phyloP scores from a whole-genome alignment of 92 coral and sea anemone species.

The Siderastrea radians region DNA sequence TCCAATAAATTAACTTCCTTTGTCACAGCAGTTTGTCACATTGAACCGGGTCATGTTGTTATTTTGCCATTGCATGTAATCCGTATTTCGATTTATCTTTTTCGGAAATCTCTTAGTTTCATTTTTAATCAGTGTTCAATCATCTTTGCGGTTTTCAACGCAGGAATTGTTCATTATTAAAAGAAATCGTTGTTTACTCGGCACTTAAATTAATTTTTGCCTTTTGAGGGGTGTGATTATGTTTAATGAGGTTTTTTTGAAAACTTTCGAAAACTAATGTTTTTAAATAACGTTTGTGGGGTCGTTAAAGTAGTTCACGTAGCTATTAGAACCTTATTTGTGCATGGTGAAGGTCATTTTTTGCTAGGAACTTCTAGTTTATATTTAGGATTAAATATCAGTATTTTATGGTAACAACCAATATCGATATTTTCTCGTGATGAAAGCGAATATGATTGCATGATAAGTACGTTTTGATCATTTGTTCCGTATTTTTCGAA shows the following conservation, averaged over 20 bases:
- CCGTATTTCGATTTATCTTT: slow-evolving; percentile 32
- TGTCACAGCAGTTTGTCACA: slow-evolving; percentile 11
- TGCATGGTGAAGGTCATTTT: neutral
- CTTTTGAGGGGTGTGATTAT: slow-evolving; percentile 13
- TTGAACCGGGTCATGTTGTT: slow-evolving; percentile 9
- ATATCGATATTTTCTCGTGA: no score
- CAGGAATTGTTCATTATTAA: slow-evolving; percentile 38
- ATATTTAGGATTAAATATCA: neutral
- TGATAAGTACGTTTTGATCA: no score
- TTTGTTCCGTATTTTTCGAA: no score
- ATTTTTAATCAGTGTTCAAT: neutral
- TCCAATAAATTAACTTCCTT: slow-evolving; percentile 51
- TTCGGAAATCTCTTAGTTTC: slow-evolving; percentile 23
- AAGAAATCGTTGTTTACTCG: slow-evolving; percentile 21
- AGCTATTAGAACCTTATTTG: slow-evolving; percentile 29
- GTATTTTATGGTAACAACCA: neutral
- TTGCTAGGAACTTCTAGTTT: slow-evolving; percentile 4
- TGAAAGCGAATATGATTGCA: neutral
- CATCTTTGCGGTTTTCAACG: neutral
- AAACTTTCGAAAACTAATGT: neutral
- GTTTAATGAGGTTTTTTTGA: neutral
- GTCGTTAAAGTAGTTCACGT: slow-evolving; percentile 33
- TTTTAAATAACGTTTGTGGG: neutral
- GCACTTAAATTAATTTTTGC: slow-evolving; percentile 34
- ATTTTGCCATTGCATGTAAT: neutral